phyloP scores from a whole-genome alignment of 2,113 vertebrate genomes.

The Melanostigma gelatinosum region DNA sequence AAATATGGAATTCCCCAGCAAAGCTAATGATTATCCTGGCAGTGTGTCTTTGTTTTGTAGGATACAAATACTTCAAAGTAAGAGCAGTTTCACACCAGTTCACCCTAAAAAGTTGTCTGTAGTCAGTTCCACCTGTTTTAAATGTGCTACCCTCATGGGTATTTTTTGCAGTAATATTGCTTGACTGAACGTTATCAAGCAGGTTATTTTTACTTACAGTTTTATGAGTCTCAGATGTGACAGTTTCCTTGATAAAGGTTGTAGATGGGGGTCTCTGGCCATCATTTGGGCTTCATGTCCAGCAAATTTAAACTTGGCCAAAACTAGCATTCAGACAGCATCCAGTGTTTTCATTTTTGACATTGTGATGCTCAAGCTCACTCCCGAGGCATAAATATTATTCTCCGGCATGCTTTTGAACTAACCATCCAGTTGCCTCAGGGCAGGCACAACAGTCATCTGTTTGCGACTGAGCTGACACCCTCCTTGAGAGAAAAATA shows the following conservation, averaged over 20 bases:
- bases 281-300: neutral
- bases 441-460: constrained; percentile 51
- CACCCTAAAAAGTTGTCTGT: neutral
- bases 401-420: constrained; percentile 50
- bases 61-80: neutral
- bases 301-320: neutral
- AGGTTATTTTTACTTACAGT: neutral
- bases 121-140: neutral
- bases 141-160: neutral
- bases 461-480: constrained; percentile 36
- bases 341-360: constrained; percentile 14
- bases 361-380: constrained; percentile 28
- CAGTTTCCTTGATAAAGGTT: neutral
- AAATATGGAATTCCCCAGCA: constrained; percentile 4
- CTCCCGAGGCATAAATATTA: constrained; percentile 51
- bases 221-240: neutral
- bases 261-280: neutral
- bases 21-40: neutral
- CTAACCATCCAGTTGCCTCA: constrained; percentile 38
- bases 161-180: constrained; percentile 3
- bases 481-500: constrained; percentile 33
- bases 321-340: neutral
- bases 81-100: neutral
- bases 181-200: constrained; percentile 16
- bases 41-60: neutral